Evolutionary conservation across 53 echinoderm and acorn worm species (phyloP).

Genomic region (Paracentrotus lividus): DNA sequence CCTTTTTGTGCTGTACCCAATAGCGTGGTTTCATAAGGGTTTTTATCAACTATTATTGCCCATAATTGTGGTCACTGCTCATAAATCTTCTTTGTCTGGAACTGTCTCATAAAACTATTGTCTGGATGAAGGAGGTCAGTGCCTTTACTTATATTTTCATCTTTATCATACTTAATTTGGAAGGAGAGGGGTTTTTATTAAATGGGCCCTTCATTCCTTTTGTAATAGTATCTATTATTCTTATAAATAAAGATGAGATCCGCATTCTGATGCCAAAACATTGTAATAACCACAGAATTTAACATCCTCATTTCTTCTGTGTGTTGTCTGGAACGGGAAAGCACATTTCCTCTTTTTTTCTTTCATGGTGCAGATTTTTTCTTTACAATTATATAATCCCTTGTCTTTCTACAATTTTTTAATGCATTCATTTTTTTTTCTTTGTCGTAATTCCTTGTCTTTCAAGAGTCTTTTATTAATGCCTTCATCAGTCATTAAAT

Average conservation of each 20-base stretch:
- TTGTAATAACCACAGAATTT: not conserved
- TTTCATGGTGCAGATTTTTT: no score
- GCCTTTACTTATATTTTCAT: not conserved
- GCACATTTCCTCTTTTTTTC: no score
- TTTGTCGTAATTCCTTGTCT: not conserved
- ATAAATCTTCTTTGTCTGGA: conserved; percentile 51
- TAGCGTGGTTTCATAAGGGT: not conserved
- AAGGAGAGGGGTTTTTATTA: no score
- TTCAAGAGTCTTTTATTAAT: no score
- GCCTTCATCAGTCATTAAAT: not conserved
- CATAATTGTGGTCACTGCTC: conserved; percentile 2
- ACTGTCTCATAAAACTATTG: conserved; percentile 33
- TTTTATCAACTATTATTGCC: not conserved
- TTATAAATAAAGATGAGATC: no score
- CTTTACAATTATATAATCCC: no score
- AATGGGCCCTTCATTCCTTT: no score
- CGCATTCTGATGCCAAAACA: not conserved
- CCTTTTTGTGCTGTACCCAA: not conserved
- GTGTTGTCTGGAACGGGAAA: no score
- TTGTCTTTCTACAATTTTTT: no score
- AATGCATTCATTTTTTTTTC: no score
- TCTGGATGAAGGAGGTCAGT: conserved; percentile 30
- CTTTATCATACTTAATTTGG: not conserved
- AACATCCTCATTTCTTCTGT: not conserved
- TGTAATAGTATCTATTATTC: no score